phyloP scores from a whole-genome alignment of 2,888 invertebrate genomes.

The Sminthurides aquaticus region DNA sequence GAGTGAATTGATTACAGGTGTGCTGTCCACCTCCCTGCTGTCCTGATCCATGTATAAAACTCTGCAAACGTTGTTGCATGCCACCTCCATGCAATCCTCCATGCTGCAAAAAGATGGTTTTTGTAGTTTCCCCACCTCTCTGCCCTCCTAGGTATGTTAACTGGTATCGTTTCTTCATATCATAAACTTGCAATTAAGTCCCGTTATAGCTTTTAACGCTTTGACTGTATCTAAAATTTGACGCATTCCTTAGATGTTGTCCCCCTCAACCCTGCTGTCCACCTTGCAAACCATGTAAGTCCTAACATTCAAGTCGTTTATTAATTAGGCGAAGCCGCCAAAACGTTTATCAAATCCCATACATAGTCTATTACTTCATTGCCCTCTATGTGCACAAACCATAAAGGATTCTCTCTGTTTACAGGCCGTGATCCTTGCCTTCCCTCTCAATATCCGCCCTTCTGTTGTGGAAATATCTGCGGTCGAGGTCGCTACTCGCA shows the following conservation, averaged over 20 bases:
- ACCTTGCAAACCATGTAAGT: conserved; percentile 25
- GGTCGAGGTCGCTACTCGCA: conserved; percentile 3
- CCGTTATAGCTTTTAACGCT: too few relatives aligned
- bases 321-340: not conserved
- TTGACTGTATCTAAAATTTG: too few relatives aligned
- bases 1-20: conserved; percentile 11
- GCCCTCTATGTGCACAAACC: too few relatives aligned
- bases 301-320: not conserved
- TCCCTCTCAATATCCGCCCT: conserved; percentile 24
- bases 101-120: conserved; percentile 39
- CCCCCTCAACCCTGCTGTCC: conserved; percentile 30
- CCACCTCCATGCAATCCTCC: conserved; percentile 39
- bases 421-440: conserved; percentile 27
- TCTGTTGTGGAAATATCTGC: conserved; percentile 23
- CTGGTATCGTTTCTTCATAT: not conserved
- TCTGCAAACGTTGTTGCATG: conserved; percentile 33
- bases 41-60: conserved; percentile 40
- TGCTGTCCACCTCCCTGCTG: conserved; percentile 40
- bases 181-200: not conserved
- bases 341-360: not conserved
- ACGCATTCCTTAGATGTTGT: conserved; percentile 18
- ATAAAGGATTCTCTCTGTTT: too few relatives aligned
- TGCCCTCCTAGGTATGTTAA: conserved; percentile 32
- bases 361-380: too few relatives aligned
- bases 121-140: conserved; percentile 39